These are phyloP conservation scores for Mya arenaria DNA, from an alignment of 1,140 invertebrate species.

Conservation along the genomic window DNA sequence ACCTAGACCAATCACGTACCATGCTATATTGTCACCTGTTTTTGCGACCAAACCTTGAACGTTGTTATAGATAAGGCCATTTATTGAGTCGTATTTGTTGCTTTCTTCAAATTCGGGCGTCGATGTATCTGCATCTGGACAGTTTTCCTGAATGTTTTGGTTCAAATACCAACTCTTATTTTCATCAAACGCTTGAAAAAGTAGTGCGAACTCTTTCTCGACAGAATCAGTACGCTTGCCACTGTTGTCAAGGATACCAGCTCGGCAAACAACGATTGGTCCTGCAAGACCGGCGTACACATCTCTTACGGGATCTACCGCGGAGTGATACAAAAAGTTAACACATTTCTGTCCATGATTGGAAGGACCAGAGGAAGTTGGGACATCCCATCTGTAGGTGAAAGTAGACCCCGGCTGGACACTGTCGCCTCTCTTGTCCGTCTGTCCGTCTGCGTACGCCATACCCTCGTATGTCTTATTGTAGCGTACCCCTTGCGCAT, in stretches of 20 bases:
- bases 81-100: constrained; percentile 73
- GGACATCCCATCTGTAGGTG: constrained; percentile 71
- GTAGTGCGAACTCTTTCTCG: constrained; percentile 70
- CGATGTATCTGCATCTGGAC: constrained; percentile 55
- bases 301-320: constrained; percentile 68
- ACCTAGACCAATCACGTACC: constrained; percentile 73
- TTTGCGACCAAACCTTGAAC: constrained; percentile 65
- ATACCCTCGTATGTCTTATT: constrained; percentile 66
- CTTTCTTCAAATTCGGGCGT: constrained; percentile 60
- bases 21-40: constrained; percentile 67
- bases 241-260: constrained; percentile 53
- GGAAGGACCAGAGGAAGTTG: constrained; percentile 66
- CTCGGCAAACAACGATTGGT: constrained; percentile 70
- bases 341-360: constrained; percentile 70
- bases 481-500: constrained; percentile 65
- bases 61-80: constrained; percentile 72
- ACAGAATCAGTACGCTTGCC: constrained; percentile 55
- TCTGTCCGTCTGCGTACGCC: constrained; percentile 51
- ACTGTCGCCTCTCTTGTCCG: background rate
- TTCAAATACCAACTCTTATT: constrained; percentile 74
- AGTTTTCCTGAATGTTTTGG: constrained; percentile 68
- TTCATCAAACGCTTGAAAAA: constrained; percentile 74
- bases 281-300: constrained; percentile 71
- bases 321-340: constrained; percentile 74
- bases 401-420: constrained; percentile 48